phyloP scores from a whole-genome alignment of 2,797 vertebrate species.

The Novumbra hubbsi region DNA sequence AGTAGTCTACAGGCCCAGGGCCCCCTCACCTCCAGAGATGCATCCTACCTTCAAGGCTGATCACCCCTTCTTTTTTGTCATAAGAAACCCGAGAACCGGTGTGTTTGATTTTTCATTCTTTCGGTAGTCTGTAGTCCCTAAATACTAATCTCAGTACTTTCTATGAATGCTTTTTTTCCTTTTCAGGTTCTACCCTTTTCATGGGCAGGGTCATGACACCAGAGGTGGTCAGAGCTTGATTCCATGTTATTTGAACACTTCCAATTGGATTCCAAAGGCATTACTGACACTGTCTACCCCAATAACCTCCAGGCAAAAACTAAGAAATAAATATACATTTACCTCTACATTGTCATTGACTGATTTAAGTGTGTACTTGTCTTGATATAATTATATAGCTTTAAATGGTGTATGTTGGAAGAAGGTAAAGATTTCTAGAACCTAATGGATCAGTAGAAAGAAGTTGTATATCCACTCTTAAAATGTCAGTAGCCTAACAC shows the following conservation, averaged over 20 bases:
- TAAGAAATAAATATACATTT: constrained; percentile 62
- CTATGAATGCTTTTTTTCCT: constrained; percentile 41
- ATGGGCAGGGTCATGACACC: constrained; percentile 98
- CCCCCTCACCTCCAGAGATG: constrained; percentile 87
- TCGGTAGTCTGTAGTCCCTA: not conserved
- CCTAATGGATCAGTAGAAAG: too few species aligned
- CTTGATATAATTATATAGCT: too few species aligned
- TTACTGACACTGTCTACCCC: constrained; percentile 32
- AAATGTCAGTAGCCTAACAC: too few species aligned
- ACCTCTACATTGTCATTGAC: constrained; percentile 50
- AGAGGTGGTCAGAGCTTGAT: constrained; percentile 85
- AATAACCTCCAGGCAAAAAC: constrained; percentile 17
- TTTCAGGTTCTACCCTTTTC: constrained; percentile 87
- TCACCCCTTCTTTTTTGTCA: constrained; percentile 95
- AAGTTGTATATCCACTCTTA: too few species aligned
- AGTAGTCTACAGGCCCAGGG: constrained; percentile 73
- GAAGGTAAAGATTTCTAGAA: too few species aligned
- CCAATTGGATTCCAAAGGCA: constrained; percentile 46
- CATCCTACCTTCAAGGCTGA: constrained; percentile 97
- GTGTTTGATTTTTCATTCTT: not conserved
- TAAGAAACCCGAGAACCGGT: constrained; percentile 90
- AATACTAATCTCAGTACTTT: not conserved
- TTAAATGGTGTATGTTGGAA: too few species aligned
- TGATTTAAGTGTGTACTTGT: too few species aligned
- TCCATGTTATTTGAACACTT: constrained; percentile 89